phyloP scores from a whole-genome alignment of 2,888 invertebrate species.

The Ormyrus labotus region DNA sequence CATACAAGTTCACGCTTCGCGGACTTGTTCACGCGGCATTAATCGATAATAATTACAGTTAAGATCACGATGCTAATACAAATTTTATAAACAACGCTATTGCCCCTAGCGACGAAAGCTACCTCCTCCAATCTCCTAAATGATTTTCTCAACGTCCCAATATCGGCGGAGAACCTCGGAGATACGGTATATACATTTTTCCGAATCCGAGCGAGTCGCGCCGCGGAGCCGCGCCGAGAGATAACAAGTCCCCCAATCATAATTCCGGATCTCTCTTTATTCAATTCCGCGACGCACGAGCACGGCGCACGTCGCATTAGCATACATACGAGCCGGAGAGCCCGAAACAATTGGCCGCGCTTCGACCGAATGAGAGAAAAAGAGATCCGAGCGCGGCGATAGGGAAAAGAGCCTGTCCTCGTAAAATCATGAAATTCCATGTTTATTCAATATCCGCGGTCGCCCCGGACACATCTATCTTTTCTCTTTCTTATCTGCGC shows the following conservation, averaged over 20 bases:
- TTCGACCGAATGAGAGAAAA: constrained; percentile 59
- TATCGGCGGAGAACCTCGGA: too few relatives aligned
- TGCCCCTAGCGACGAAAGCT: too few relatives aligned
- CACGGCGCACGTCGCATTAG: constrained; percentile 65
- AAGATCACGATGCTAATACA: too few relatives aligned
- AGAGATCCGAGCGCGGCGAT: constrained; percentile 36
- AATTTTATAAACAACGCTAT: too few relatives aligned
- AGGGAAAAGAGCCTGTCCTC: constrained; percentile 62
- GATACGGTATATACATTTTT: neutral
- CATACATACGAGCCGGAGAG: constrained; percentile 69
- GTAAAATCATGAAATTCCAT: constrained; percentile 75
- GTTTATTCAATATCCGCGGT: constrained; percentile 73
- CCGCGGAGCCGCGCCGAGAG: neutral
- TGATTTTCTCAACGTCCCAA: too few relatives aligned
- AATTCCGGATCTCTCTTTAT: constrained; percentile 72
- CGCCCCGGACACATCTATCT: constrained; percentile 53
- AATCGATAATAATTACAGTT: too few relatives aligned
- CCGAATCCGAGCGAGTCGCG: neutral
- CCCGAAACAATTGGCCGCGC: constrained; percentile 62
- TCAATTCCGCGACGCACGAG: constrained; percentile 69
- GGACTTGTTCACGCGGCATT: too few relatives aligned
- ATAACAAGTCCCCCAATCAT: constrained; percentile 67
- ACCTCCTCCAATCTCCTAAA: too few relatives aligned
- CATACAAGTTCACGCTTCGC: too few relatives aligned
- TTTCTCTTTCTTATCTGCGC: constrained; percentile 59